These are phyloP conservation scores for Episyrphus balteatus DNA, from an alignment of 1,140 invertebrate species.

Conservation along the genomic window DNA sequence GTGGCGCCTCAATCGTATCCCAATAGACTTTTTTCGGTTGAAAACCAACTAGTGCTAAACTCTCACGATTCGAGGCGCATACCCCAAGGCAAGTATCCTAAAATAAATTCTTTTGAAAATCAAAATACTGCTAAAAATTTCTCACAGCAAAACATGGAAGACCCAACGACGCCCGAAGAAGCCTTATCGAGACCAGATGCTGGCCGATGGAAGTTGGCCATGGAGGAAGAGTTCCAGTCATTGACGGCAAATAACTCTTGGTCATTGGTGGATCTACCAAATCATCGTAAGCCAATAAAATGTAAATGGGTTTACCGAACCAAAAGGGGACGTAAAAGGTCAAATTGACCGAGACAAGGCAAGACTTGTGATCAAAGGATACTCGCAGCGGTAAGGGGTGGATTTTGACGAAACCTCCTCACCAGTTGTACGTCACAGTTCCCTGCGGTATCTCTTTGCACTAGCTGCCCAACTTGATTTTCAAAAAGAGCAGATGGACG, in stretches of 20 bases:
- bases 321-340: constrained; percentile 22
- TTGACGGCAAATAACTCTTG: constrained; percentile 11
- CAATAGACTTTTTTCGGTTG: too few species aligned
- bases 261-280: constrained; percentile 17
- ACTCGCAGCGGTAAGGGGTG: constrained; percentile 16
- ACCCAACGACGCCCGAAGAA: too few species aligned
- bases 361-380: constrained; percentile 30
- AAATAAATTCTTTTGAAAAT: too few species aligned
- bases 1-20: too few species aligned
- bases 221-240: constrained; percentile 6
- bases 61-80: too few species aligned
- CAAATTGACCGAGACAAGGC: constrained; percentile 29
- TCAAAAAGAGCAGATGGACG: not conserved
- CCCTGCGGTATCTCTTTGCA: not conserved
- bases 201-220: constrained; percentile 7
- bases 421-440: too few species aligned
- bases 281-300: constrained; percentile 16
- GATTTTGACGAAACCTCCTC: constrained; percentile 32
- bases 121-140: too few species aligned
- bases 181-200: too few species aligned
- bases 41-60: too few species aligned
- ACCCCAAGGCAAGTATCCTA: too few species aligned
- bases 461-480: not conserved
- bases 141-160: too few species aligned
- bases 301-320: constrained; percentile 33